Conservation (phyloP, 2,888 invertebrate species). For the Incurvaria masculella region DNA sequence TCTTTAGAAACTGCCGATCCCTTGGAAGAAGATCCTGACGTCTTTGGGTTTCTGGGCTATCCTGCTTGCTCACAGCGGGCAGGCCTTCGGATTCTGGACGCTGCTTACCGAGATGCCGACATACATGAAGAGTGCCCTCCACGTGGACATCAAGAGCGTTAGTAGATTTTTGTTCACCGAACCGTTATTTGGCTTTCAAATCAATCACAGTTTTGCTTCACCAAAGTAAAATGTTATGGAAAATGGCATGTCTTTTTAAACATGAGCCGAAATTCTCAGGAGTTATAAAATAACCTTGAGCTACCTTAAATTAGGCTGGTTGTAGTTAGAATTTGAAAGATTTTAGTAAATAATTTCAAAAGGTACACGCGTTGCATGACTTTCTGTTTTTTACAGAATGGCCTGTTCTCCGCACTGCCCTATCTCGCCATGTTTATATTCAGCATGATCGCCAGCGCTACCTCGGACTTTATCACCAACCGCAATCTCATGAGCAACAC, state of each 20-base stretch:
- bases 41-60: constrained; percentile 76
- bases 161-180: too few species aligned
- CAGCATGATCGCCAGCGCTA: constrained; percentile 67
- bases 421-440: constrained; percentile 73
- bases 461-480: constrained; percentile 61
- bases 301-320: too few species aligned
- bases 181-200: too few species aligned
- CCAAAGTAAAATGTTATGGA: too few species aligned
- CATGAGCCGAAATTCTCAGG: too few species aligned
- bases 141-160: constrained; percentile 68
- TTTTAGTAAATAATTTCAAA: too few species aligned
- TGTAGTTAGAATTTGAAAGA: too few species aligned
- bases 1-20: constrained; percentile 57
- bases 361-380: too few species aligned
- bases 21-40: constrained; percentile 72
- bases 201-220: too few species aligned
- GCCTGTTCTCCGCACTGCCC: constrained; percentile 67
- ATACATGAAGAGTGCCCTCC: constrained; percentile 71
- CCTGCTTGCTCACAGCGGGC: constrained; percentile 67
- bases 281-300: too few species aligned
- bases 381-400: constrained; percentile 63
- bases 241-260: too few species aligned
- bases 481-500: constrained; percentile 48
- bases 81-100: constrained; percentile 83
- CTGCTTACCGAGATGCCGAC: constrained; percentile 77